phyloP scores from a whole-genome alignment of 2,888 invertebrate genomes.

The Reticulitermes lucifugus region DNA sequence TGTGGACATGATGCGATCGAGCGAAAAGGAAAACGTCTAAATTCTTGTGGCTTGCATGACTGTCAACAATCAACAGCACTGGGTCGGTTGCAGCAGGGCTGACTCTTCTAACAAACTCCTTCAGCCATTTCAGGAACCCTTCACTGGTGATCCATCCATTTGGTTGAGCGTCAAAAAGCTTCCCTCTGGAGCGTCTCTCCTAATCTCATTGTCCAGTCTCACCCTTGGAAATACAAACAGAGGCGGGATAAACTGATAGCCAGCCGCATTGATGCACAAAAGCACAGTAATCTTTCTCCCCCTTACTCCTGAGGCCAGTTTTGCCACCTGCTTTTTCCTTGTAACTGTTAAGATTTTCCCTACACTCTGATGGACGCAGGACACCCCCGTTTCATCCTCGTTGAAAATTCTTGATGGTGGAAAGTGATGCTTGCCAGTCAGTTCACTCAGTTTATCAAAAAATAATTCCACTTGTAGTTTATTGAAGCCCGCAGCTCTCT shows the following conservation, averaged over 20 bases:
- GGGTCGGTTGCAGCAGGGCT: too few species aligned
- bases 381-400: too few species aligned
- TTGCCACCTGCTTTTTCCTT: neutral
- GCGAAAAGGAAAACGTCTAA: conserved; percentile 55
- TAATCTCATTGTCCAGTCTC: neutral
- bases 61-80: conserved; percentile 55
- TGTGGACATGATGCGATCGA: conserved; percentile 53
- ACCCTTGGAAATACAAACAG: neutral
- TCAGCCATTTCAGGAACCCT: neutral
- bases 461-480: conserved; percentile 20
- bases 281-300: neutral
- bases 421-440: too few species aligned
- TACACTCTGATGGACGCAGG: neutral
- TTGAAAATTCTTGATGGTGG: too few species aligned
- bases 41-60: conserved; percentile 54
- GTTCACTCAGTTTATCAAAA: too few species aligned
- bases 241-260: neutral
- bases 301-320: neutral
- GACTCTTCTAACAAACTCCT: too few species aligned
- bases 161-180: neutral
- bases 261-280: neutral
- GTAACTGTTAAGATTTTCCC: conserved; percentile 47
- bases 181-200: neutral
- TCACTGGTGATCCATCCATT: neutral
- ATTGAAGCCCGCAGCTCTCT: conserved; percentile 50